A percentile compares a stretch with the other conserved stretches of the same genome.
Evolutionary conservation across 2,797 vertebrate species (phyloP).

Genomic region (Fratercula arctica): DNA sequence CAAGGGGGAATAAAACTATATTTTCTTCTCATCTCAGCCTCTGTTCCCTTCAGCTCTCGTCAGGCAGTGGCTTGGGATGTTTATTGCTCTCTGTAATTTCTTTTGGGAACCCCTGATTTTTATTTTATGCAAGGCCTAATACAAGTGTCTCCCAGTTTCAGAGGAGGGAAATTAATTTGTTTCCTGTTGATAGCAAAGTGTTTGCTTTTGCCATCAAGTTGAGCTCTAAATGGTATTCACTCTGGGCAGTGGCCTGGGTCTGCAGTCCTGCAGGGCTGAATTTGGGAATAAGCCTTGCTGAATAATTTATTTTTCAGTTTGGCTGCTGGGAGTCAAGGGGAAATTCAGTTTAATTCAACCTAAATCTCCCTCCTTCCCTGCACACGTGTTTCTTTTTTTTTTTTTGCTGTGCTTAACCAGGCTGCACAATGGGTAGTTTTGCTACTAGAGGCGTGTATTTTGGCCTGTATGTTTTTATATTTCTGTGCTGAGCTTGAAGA

Average conservation of each 20-base stretch:
- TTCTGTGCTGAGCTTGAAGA: background rate
- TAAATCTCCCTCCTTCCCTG: background rate
- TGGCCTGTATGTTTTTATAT: background rate
- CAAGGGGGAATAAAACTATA: background rate
- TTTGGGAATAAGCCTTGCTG: background rate
- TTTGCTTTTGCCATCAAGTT: background rate
- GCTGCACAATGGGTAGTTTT: background rate
- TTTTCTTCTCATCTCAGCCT: conserved; percentile 3
- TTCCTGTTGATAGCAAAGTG: background rate
- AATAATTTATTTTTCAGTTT: conserved; percentile 57
- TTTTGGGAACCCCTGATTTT: conserved; percentile 6
- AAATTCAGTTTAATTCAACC: conserved; percentile 15
- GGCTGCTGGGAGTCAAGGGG: background rate
- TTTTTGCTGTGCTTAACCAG: background rate
- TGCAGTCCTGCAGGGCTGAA: background rate
- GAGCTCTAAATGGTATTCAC: background rate
- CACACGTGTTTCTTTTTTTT: background rate
- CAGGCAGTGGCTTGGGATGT: background rate
- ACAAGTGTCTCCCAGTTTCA: background rate
- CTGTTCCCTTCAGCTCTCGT: background rate
- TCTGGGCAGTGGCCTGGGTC: background rate
- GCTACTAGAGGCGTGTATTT: background rate
- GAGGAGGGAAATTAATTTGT: conserved; percentile 23
- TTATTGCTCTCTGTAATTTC: conserved; percentile 23
- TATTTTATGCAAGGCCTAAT: conserved; percentile 33